phyloP scores from a whole-genome alignment of 2,797 vertebrate species.

The Cynodonichthys magdalenae region DNA sequence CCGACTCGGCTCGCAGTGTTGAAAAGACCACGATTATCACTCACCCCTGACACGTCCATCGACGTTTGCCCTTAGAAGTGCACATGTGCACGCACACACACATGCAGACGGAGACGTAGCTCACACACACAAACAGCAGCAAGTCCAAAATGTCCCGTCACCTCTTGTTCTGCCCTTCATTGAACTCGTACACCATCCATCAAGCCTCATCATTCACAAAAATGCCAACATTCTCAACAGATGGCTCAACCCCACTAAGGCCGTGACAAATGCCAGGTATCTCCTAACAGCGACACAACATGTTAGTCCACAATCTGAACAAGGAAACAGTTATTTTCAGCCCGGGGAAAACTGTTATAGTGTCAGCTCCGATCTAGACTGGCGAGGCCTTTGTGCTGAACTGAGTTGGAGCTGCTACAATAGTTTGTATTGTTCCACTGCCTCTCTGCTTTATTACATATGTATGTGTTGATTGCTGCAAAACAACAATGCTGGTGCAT shows the following conservation, averaged over 20 bases:
- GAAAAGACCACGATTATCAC: slow-evolving; percentile 79
- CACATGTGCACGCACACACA: slow-evolving; percentile 23
- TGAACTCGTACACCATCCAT: slow-evolving; percentile 75
- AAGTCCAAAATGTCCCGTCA: slow-evolving; percentile 62
- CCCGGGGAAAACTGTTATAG: slow-evolving; percentile 30
- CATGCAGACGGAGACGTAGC: slow-evolving; percentile 21
- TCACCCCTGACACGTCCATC: slow-evolving; percentile 78
- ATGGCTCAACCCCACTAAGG: slow-evolving; percentile 59
- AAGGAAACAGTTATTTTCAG: slow-evolving; percentile 40
- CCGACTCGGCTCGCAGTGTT: slow-evolving; percentile 70
- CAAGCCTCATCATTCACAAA: slow-evolving; percentile 69
- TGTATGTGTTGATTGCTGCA: slow-evolving; percentile 81
- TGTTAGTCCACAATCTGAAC: slow-evolving; percentile 14
- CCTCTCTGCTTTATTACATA: slow-evolving; percentile 80
- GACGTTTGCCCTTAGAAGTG: slow-evolving; percentile 63
- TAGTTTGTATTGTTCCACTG: slow-evolving; percentile 69
- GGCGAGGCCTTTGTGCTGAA: slow-evolving; percentile 57
- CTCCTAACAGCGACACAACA: slow-evolving; percentile 62
- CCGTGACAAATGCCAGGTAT: slow-evolving; percentile 69
- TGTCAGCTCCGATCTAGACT: slow-evolving; percentile 47
- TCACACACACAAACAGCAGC: slow-evolving; percentile 44
- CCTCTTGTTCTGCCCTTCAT: slow-evolving; percentile 65
- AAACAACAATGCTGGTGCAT: slow-evolving; percentile 79
- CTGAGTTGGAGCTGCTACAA: slow-evolving; percentile 67
- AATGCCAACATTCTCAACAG: slow-evolving; percentile 69